Evolutionary conservation across 2,888 invertebrate genomes (phyloP).

Genomic region (Macaria liturata): DNA sequence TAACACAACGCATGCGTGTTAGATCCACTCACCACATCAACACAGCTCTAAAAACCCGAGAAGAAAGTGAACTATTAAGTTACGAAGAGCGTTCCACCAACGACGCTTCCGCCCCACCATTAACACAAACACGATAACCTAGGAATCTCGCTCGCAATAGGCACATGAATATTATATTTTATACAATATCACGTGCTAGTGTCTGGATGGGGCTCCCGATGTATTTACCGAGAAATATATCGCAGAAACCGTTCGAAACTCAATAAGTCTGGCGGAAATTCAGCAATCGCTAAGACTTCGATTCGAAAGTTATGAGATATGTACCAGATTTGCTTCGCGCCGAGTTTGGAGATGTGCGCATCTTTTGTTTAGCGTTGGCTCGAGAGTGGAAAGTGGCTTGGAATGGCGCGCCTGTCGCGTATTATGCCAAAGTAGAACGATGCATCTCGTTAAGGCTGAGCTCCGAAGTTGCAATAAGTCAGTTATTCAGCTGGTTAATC

Average conservation of each 20-base stretch:
- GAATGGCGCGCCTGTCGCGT: slow-evolving; percentile 3
- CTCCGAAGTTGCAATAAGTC: slow-evolving; percentile 8
- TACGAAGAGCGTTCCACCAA: slow-evolving; percentile 17
- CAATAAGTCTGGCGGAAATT: slow-evolving; percentile 44
- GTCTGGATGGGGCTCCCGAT: slow-evolving; percentile 8
- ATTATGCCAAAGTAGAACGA: slow-evolving; percentile 8
- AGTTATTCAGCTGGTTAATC: slow-evolving; percentile 16
- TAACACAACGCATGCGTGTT: slow-evolving; percentile 30
- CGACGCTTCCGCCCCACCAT: slow-evolving; percentile 19
- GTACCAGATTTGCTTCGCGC: slow-evolving; percentile 36
- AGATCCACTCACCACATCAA: slow-evolving; percentile 20
- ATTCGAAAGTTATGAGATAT: slow-evolving; percentile 46
- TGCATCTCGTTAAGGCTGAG: slow-evolving; percentile 3
- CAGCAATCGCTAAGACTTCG: slow-evolving; percentile 42
- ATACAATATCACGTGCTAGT: slow-evolving; percentile 20
- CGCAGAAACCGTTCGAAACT: slow-evolving; percentile 37
- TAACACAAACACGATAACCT: slow-evolving; percentile 19
- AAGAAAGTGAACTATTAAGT: slow-evolving; percentile 19
- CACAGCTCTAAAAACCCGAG: slow-evolving; percentile 14
- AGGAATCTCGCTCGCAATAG: slow-evolving; percentile 18
- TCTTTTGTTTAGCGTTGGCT: slow-evolving; percentile 30
- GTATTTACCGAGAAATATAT: slow-evolving; percentile 37
- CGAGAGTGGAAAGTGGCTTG: slow-evolving; percentile 11
- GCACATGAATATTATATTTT: slow-evolving; percentile 31
- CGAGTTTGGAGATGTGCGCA: slow-evolving; percentile 26